A percentile compares a stretch with the other conserved stretches of the same genome.
Conservation (phyloP, 2,797 vertebrate genomes). For the Thamnophis elegans region DNA sequence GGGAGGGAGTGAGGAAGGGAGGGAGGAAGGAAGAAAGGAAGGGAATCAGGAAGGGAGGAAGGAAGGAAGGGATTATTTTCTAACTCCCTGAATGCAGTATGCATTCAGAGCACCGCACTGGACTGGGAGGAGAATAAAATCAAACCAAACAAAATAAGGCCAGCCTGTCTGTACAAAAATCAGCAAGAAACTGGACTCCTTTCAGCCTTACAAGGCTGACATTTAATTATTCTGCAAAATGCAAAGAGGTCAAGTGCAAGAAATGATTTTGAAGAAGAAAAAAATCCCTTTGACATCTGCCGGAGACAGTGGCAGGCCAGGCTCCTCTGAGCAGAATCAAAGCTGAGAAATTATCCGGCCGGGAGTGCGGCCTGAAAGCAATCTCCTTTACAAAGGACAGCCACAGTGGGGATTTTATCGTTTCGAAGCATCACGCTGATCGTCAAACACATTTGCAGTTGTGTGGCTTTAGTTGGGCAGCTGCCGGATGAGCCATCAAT, state of each 20-base stretch:
- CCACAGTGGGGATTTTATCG: background rate
- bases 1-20: too few species aligned
- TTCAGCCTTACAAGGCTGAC: background rate
- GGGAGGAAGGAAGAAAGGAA: too few species aligned
- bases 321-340: background rate
- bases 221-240: constrained; percentile 35
- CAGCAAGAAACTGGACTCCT: background rate
- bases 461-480: background rate
- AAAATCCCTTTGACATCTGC: background rate
- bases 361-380: background rate
- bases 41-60: background rate
- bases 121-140: background rate
- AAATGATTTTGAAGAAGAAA: fast-evolving
- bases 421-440: background rate
- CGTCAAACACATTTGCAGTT: background rate
- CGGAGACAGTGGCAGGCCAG: background rate
- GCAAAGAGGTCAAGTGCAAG: constrained; percentile 21
- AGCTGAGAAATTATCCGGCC: background rate
- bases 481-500: background rate
- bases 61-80: background rate
- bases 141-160: background rate
- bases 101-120: constrained; percentile 1
- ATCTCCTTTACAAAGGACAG: constrained; percentile 15
- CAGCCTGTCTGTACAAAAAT: background rate
- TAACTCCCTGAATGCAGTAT: background rate